Percentiles rank a stretch among this genome's conserved stretches.
phyloP scores from a whole-genome alignment of 2,888 invertebrate genomes.

The Tachina grossa region DNA sequence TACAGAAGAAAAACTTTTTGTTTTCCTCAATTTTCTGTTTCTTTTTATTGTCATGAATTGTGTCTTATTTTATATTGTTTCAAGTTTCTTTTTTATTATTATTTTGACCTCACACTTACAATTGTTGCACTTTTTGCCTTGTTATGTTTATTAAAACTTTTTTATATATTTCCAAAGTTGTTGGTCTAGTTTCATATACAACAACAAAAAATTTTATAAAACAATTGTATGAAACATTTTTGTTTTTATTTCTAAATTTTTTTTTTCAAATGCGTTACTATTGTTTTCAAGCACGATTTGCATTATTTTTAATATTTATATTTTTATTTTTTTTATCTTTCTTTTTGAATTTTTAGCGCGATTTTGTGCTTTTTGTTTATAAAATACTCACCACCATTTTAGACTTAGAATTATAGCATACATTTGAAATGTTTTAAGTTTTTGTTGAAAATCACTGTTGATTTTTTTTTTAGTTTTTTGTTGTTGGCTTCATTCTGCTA shows the following conservation, averaged over 20 bases:
- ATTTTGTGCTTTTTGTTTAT: neutral
- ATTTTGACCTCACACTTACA: neutral
- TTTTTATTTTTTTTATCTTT: slow-evolving; percentile 1
- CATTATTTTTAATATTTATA: neutral
- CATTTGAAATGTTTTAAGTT: neutral
- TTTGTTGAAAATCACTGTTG: slow-evolving; percentile 10
- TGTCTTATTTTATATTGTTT: slow-evolving; percentile 32
- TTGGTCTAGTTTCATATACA: slow-evolving; percentile 21
- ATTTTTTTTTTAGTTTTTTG: neutral
- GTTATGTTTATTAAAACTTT: neutral
- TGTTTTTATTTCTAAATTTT: neutral
- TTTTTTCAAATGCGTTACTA: neutral
- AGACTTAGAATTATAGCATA: neutral
- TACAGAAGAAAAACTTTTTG: slow-evolving; percentile 1
- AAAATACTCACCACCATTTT: neutral
- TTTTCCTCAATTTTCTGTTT: slow-evolving; percentile 12
- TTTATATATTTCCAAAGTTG: slow-evolving; percentile 3
- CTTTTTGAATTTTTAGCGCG: neutral
- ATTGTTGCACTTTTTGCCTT: slow-evolving; percentile 41
- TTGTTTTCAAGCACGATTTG: slow-evolving; percentile 11
- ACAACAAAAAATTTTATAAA: neutral
- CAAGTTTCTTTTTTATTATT: neutral
- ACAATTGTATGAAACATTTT: no score
- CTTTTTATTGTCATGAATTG: slow-evolving; percentile 6
- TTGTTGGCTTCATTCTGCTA: neutral